These are phyloP conservation scores for Malacoctenus gilli DNA, from an alignment of 2,797 vertebrate genomes.

Conservation along the genomic window DNA sequence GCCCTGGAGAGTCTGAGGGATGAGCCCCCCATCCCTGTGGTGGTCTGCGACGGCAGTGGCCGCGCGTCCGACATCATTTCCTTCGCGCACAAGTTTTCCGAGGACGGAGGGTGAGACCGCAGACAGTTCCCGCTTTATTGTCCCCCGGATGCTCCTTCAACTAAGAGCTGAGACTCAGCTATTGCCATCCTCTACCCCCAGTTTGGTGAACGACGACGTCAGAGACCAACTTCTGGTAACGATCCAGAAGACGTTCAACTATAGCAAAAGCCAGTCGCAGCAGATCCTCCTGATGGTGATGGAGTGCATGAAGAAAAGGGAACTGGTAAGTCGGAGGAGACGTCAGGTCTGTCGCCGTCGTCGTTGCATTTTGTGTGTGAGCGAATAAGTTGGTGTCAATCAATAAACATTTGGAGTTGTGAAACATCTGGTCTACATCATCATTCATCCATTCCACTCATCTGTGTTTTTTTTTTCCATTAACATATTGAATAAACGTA, in stretches of 20 bases:
- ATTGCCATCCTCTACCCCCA: conserved; percentile 55
- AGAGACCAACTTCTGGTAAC: conserved; percentile 96
- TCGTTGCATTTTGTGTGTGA: neutral
- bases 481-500: conserved; percentile 77
- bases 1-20: conserved; percentile 93
- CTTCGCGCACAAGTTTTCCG: conserved; percentile 96
- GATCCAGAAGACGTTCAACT: conserved; percentile 98
- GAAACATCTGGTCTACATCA: conserved; percentile 65
- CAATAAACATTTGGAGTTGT: conserved; percentile 69
- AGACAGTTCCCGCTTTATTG: neutral
- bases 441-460: conserved; percentile 66
- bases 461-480: conserved; percentile 53
- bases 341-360: neutral
- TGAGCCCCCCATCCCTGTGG: conserved; percentile 94
- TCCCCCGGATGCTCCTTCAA: too few species aligned
- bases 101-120: conserved; percentile 90
- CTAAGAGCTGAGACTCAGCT: neutral
- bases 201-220: conserved; percentile 90
- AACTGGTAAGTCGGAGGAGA: conserved; percentile 87
- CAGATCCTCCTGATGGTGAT: conserved; percentile 94
- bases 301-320: conserved; percentile 99
- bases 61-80: conserved; percentile 95
- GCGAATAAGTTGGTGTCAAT: conserved; percentile 33
- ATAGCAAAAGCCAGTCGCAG: conserved; percentile 91
- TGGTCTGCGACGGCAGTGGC: conserved; percentile 96